Evolutionary conservation across 1,140 invertebrate genomes (phyloP).

Genomic region (Eriocheir sinensis): DNA sequence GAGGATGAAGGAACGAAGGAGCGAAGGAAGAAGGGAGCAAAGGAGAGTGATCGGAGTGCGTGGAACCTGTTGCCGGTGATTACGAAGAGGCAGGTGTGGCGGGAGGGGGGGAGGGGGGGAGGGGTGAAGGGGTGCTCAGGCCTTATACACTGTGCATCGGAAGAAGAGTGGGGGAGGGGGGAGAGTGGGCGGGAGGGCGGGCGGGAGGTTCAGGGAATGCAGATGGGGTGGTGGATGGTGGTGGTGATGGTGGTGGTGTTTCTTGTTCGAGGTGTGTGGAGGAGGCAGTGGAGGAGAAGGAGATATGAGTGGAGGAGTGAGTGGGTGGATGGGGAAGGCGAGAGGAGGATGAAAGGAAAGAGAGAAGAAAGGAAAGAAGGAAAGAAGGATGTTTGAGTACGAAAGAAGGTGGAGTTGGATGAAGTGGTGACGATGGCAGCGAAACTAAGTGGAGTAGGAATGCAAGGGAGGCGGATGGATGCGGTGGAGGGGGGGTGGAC

Average conservation of each 20-base stretch:
- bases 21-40: too few species aligned
- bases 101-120: not conserved
- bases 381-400: not conserved
- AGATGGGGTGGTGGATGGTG: not conserved
- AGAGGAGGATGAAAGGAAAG: not conserved
- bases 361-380: not conserved
- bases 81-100: not conserved
- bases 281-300: not conserved
- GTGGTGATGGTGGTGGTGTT: not conserved
- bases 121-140: not conserved
- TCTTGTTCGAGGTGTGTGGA: too few species aligned
- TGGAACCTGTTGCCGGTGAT: not conserved
- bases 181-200: not conserved
- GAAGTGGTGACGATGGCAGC: too few species aligned
- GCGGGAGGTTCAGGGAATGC: not conserved
- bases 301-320: not conserved
- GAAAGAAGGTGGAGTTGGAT: not conserved
- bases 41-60: not conserved
- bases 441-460: too few species aligned
- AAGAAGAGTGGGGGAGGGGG: not conserved
- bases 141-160: not conserved
- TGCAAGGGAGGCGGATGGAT: too few species aligned
- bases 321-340: too few species aligned
- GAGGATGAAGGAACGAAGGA: too few species aligned
- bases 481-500: too few species aligned